Conservation (phyloP, 2,113 vertebrate species). For the Rhinolophus sinicus region DNA sequence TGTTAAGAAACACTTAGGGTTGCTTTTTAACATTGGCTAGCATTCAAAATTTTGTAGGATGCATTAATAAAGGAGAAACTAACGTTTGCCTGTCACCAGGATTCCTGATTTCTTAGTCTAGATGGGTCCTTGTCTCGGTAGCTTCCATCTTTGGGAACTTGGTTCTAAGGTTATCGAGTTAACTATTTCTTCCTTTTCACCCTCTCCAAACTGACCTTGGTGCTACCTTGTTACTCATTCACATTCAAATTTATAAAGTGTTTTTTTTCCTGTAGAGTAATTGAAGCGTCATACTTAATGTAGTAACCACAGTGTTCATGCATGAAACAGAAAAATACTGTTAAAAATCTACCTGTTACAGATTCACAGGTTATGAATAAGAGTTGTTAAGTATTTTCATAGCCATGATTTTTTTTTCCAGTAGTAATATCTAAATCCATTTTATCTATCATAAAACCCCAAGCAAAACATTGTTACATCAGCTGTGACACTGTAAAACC, state of each 20-base stretch:
- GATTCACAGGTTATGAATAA: neutral
- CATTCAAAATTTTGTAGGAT: neutral
- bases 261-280: neutral
- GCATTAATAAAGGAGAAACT: neutral
- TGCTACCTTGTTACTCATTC: neutral
- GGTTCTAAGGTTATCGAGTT: neutral
- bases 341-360: neutral
- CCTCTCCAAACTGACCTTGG: neutral
- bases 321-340: neutral
- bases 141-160: neutral
- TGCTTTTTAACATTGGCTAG: neutral
- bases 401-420: neutral
- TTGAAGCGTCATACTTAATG: neutral
- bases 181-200: neutral
- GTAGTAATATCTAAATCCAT: neutral
- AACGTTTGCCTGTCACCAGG: neutral
- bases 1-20: neutral
- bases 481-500: neutral
- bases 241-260: neutral
- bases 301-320: neutral
- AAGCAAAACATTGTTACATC: neutral
- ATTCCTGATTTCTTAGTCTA: neutral
- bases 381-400: neutral
- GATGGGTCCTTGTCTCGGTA: neutral
- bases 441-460: neutral